Evolutionary conservation across 1,140 invertebrate species (phyloP).

Genomic region (Mamestra configurata): DNA sequence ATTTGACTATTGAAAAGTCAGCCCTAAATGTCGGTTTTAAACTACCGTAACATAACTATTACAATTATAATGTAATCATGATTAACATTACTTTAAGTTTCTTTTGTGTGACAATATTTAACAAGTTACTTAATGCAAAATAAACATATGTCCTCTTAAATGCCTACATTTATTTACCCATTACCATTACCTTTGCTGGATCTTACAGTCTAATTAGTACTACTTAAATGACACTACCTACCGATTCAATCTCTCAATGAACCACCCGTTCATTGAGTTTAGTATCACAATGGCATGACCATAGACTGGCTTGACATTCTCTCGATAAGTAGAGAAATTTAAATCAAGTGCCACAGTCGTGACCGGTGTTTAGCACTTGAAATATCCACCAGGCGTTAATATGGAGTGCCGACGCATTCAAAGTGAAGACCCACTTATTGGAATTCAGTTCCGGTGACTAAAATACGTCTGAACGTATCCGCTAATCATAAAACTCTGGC

Average conservation of each 20-base stretch:
- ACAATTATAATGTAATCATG: too few relatives aligned
- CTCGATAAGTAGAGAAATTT: constrained; percentile 20
- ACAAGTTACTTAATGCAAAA: too few relatives aligned
- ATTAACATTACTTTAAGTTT: too few relatives aligned
- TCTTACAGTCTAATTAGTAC: not conserved
- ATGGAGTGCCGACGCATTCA: constrained; percentile 7
- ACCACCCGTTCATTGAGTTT: not conserved
- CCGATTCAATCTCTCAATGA: not conserved
- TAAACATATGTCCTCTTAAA: too few relatives aligned
- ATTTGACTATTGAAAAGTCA: too few relatives aligned
- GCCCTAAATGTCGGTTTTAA: too few relatives aligned
- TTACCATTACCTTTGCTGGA: too few relatives aligned
- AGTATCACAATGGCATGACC: not conserved
- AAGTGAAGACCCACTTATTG: constrained; percentile 4
- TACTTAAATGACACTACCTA: not conserved
- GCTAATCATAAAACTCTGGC: not conserved
- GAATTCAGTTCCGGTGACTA: constrained; percentile 16
- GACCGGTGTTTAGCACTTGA: not conserved
- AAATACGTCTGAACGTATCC: too few relatives aligned
- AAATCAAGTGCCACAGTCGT: constrained; percentile 12
- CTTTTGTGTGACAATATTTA: too few relatives aligned
- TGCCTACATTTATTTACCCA: too few relatives aligned
- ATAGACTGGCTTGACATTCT: not conserved
- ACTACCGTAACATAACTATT: too few relatives aligned
- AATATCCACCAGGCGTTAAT: constrained; percentile 4